phyloP scores from a whole-genome alignment of 2,888 invertebrate species.

The Drosophila atripex region DNA sequence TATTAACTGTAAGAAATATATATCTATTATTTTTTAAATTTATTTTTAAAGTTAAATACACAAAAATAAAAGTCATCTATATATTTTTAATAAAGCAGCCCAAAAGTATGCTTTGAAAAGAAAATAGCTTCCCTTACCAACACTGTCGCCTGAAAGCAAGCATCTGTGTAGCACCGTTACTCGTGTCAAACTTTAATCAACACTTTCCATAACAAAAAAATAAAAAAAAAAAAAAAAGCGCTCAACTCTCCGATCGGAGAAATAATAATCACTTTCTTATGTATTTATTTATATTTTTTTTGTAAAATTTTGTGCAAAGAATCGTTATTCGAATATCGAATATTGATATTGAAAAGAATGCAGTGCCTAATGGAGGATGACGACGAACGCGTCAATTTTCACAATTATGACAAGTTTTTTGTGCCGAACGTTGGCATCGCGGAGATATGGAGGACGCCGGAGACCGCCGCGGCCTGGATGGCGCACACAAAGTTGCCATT shows the following conservation, averaged over 20 bases:
- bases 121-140: neutral
- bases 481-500: neutral
- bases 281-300: no score
- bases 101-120: constrained; percentile 23
- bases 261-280: no score
- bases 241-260: no score
- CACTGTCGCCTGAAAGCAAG: neutral
- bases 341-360: neutral
- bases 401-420: constrained; percentile 37
- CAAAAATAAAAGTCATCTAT: neutral
- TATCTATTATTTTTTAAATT: neutral
- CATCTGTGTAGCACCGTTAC: constrained; percentile 63
- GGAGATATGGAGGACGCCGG: neutral
- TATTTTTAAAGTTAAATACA: neutral
- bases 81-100: neutral
- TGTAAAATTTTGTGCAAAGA: neutral
- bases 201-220: neutral
- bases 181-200: neutral
- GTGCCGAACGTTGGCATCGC: constrained; percentile 43
- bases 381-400: constrained; percentile 15
- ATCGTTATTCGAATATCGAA: neutral
- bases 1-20: neutral
- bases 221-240: neutral
- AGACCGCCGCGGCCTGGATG: neutral
- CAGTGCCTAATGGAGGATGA: neutral